Conservation (phyloP, 2,113 vertebrate species). For the Petromus typicus region DNA sequence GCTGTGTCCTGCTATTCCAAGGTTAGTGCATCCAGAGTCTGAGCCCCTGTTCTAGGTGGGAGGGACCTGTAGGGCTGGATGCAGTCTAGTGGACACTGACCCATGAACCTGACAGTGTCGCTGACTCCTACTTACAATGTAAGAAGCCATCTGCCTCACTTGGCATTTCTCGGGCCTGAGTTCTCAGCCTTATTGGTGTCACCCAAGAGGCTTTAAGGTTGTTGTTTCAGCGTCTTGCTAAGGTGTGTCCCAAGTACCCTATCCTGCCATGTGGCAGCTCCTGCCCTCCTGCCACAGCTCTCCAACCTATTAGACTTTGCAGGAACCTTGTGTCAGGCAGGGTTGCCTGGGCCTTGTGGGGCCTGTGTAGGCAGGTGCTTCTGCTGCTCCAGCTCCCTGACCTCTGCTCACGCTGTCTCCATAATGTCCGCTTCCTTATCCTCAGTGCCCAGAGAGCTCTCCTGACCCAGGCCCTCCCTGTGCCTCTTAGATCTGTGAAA, state of each 20-base stretch:
- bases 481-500: neutral
- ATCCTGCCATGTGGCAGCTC: neutral
- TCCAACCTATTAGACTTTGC: neutral
- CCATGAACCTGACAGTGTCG: accelerated
- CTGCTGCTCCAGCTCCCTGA: neutral
- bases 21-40: neutral
- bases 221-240: neutral
- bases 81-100: neutral
- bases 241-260: neutral
- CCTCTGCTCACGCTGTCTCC: neutral
- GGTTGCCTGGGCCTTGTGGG: neutral
- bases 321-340: neutral
- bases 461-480: neutral
- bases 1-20: neutral
- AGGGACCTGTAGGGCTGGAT: neutral
- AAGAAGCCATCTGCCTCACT: too few relatives aligned
- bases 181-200: neutral
- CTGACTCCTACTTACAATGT: accelerated
- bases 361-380: neutral
- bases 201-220: neutral
- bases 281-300: neutral
- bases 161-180: neutral
- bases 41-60: neutral
- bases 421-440: neutral
- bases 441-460: neutral